These are phyloP conservation scores for Coccyzus lansbergi DNA, from an alignment of 2,797 vertebrate species.

Conservation along the genomic window DNA sequence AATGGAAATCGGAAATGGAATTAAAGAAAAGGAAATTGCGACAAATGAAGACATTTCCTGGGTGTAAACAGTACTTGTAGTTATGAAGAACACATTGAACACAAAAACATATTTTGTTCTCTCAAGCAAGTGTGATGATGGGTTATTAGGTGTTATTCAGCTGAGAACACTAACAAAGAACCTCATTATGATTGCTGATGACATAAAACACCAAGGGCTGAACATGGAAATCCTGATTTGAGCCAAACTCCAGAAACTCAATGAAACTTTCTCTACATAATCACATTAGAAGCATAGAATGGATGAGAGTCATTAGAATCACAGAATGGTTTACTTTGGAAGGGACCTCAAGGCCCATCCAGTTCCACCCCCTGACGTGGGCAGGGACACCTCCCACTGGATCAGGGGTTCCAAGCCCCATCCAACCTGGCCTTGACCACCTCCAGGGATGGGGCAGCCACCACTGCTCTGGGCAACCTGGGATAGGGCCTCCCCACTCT, in stretches of 20 bases:
- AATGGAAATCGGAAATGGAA: slow-evolving; percentile 70
- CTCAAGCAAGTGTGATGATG: slow-evolving; percentile 14
- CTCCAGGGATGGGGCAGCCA: too few species aligned
- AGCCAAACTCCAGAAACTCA: slow-evolving; percentile 18
- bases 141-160: slow-evolving; percentile 3
- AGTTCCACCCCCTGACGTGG: too few species aligned
- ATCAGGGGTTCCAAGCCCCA: too few species aligned
- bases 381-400: too few species aligned
- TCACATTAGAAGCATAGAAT: neutral
- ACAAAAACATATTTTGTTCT: slow-evolving; percentile 27
- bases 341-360: too few species aligned
- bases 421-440: too few species aligned
- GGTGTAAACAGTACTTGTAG: slow-evolving; percentile 60
- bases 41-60: slow-evolving; percentile 71
- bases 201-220: neutral
- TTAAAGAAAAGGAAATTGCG: slow-evolving; percentile 69
- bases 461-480: too few species aligned
- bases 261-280: neutral
- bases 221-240: neutral
- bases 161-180: slow-evolving; percentile 9
- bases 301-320: too few species aligned
- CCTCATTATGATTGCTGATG: slow-evolving; percentile 2
- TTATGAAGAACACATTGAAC: slow-evolving; percentile 48
- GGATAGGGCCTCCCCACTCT: too few species aligned
- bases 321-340: too few species aligned